phyloP scores from a whole-genome alignment of 2,113 vertebrate species.

The Camelus bactrianus region DNA sequence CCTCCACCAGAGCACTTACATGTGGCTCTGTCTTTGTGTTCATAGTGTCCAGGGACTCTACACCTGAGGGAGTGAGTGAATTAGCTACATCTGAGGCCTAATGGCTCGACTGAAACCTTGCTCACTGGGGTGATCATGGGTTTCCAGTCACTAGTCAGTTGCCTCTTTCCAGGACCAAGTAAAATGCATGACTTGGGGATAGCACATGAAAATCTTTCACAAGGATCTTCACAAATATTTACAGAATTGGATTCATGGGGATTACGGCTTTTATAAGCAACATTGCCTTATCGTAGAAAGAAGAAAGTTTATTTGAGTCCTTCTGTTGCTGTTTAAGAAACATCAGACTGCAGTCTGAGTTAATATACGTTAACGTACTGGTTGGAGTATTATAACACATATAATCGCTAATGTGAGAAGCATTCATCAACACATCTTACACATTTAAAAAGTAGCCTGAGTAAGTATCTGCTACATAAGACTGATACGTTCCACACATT shows the following conservation, averaged over 20 bases:
- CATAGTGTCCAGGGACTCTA: background rate
- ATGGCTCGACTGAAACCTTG: background rate
- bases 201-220: background rate
- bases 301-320: background rate
- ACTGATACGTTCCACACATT: background rate
- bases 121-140: background rate
- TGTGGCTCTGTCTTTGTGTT: background rate
- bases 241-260: background rate
- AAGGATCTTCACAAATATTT: background rate
- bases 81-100: background rate
- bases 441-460: conserved; percentile 40
- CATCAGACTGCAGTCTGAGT: background rate
- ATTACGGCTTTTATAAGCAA: background rate
- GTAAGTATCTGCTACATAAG: background rate
- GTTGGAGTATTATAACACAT: background rate
- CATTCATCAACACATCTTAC: background rate
- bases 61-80: background rate
- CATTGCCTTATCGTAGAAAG: background rate
- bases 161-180: background rate
- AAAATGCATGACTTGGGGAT: background rate
- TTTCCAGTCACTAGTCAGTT: background rate
- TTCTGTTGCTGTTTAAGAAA: conserved; percentile 32
- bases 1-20: background rate
- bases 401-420: background rate
- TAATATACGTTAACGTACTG: background rate